Percentiles rank a stretch among this genome's conserved stretches.
Conservation (phyloP, 2,113 vertebrate species). For the Odontophorus gujanensis region DNA sequence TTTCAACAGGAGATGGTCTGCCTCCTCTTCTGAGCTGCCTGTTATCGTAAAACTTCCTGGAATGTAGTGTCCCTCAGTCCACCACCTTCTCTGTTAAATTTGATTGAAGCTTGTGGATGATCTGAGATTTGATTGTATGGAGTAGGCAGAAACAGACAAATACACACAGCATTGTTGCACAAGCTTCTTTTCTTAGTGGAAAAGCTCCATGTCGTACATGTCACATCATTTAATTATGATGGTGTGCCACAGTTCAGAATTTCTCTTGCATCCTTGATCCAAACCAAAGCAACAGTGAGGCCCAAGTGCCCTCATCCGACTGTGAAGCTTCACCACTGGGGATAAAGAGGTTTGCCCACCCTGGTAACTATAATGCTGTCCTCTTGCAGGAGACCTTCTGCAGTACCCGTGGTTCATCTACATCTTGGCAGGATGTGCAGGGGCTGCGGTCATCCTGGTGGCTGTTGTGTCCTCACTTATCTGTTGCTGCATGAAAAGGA, state of each 20-base stretch:
- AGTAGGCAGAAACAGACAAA: neutral
- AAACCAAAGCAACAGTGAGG: neutral
- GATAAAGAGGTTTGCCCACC: neutral
- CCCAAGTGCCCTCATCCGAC: neutral
- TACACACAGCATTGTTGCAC: neutral
- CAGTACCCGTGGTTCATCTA: conserved; percentile 59
- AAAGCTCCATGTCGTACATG: neutral
- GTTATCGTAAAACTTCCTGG: neutral
- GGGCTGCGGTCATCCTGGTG: neutral
- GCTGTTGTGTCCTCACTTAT: conserved; percentile 41
- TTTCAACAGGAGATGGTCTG: neutral
- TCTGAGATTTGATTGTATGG: neutral
- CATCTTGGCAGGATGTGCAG: conserved; percentile 55
- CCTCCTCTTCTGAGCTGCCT: neutral
- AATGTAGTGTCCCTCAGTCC: neutral
- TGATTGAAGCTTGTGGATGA: neutral
- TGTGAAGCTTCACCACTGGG: neutral
- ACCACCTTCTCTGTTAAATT: neutral
- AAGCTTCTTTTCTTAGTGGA: neutral
- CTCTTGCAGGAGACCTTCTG: conserved; percentile 55
- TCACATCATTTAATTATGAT: neutral
- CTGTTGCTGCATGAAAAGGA: conserved; percentile 69
- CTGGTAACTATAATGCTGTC: neutral
- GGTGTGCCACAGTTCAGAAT: fast-evolving
- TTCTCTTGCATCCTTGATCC: neutral